Base-by-base conservation (phyloP, 2,113 vertebrate genomes). In the Xenus cinereus region DNA sequence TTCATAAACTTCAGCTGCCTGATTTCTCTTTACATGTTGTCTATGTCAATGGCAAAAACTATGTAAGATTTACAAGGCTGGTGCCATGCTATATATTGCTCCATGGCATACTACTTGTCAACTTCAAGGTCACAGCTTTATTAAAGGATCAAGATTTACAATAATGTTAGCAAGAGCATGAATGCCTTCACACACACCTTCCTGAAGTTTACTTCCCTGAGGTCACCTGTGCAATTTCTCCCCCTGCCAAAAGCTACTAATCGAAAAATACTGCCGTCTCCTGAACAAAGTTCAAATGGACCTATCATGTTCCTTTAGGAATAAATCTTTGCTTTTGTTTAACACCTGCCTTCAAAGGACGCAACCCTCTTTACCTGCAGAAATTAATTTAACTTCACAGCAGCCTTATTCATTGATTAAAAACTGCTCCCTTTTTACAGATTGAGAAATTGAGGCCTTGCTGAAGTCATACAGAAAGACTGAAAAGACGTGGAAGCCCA, bases 141-240 rank as follows among this genome's bases (percentile, higher is more conserved):
- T 95, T 97, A 96, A 93, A 93, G 84, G 91, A 85, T 60, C 46
- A 77, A 96, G 97, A 97, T 97, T 97, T 97, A 97, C 89, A 97
- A 89, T 87, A 94, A 95, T 0, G 6, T 83, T 94, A 95, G 71
- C 63, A 88, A 79, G 16, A 92, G 30, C 86, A 79, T 57, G 62
- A 94, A 91, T 69, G 86, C 86, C 79, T 95, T 76, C 94, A 93
- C 53, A 89, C 45, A 84, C 57, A 85, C 75, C 78, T 80, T 87
- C 54, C 74, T 48, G 9, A 85, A 87, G 84, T 95, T 97, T 91
- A 97, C 95, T 87, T 85, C 91, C 75, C 67, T 87, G 71, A 95
- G 94, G 93, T 95, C 94, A 93, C 37, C 71, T 28, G 54, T 7
- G 11, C 91, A 73, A 85, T 85, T 92, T 91, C 86, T 93, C 50